These are phyloP conservation scores for Phortica okadai DNA, from an alignment of 2,888 invertebrate species.

Conservation along the genomic window DNA sequence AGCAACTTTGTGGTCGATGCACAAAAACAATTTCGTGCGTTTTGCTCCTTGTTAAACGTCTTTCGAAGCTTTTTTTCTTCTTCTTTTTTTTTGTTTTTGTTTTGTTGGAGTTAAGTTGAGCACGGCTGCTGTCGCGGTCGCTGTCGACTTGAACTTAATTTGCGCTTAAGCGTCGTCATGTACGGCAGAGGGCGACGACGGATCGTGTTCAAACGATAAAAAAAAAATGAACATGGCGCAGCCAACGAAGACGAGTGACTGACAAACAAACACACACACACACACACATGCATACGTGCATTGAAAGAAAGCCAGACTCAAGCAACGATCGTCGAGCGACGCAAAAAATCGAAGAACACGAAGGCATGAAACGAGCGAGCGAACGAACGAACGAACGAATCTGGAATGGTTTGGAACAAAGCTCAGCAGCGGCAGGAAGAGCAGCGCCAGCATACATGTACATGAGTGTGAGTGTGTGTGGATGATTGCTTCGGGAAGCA, in stretches of 20 bases:
- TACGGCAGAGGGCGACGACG: neutral
- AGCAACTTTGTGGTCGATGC: neutral
- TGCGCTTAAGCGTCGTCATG: conserved; percentile 45
- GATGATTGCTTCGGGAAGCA: conserved; percentile 41
- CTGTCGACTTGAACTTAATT: conserved; percentile 67
- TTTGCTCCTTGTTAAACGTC: conserved; percentile 24
- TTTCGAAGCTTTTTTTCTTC: neutral
- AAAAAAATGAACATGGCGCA: neutral
- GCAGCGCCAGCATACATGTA: conserved; percentile 6
- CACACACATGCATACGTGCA: neutral
- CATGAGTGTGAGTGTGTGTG: conserved; percentile 11
- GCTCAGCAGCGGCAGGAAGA: neutral
- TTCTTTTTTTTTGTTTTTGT: neutral
- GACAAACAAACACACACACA: conserved; percentile 3
- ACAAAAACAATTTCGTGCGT: conserved; percentile 1
- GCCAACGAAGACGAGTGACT: neutral
- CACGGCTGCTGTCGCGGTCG: neutral
- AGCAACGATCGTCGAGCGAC: neutral
- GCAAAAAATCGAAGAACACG: neutral
- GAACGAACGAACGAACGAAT: neutral
- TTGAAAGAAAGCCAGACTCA: conserved; percentile 24
- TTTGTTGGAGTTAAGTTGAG: neutral
- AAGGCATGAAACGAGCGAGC: neutral
- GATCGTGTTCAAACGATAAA: neutral
- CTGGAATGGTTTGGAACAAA: conserved; percentile 7